phyloP scores from a whole-genome alignment of 2,113 vertebrate genomes.

The Pomatorhinus ruficollis region DNA sequence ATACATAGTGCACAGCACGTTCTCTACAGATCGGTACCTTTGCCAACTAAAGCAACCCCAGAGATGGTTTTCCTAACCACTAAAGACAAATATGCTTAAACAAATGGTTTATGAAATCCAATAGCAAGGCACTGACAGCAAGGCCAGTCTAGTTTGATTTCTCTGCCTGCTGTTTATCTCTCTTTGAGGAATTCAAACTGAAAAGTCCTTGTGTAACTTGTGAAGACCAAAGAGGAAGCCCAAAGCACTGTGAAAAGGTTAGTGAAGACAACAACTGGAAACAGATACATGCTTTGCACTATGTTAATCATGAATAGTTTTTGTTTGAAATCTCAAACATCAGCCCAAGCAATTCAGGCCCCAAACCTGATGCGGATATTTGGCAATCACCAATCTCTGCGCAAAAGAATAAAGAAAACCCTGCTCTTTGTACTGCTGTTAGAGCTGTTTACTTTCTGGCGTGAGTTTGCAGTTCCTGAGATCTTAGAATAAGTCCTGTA shows the following conservation, averaged over 20 bases:
- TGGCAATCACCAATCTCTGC: not conserved
- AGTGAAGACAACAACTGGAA: not conserved
- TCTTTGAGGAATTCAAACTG: not conserved
- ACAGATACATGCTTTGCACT: not conserved
- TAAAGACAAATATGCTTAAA: not conserved
- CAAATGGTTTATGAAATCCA: not conserved
- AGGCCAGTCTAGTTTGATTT: not conserved
- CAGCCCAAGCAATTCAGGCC: not conserved
- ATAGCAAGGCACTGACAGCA: not conserved
- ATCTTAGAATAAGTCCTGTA: not conserved
- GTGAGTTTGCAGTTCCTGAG: constrained; percentile 13
- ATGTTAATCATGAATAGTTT: not conserved
- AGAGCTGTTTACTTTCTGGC: constrained; percentile 39
- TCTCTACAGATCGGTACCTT: not conserved
- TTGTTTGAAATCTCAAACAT: not conserved
- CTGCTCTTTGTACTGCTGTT: constrained; percentile 31
- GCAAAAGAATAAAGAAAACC: constrained; percentile 11
- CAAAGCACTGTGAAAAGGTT: not conserved
- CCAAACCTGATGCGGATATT: not conserved
- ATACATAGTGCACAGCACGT: not conserved
- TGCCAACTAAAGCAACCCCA: not conserved
- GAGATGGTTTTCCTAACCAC: not conserved
- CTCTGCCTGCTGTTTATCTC: not conserved
- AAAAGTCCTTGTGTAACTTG: not conserved
- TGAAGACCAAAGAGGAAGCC: not conserved